phyloP scores from a whole-genome alignment of 1,140 invertebrate species.

The Melipona quadrifasciata region DNA sequence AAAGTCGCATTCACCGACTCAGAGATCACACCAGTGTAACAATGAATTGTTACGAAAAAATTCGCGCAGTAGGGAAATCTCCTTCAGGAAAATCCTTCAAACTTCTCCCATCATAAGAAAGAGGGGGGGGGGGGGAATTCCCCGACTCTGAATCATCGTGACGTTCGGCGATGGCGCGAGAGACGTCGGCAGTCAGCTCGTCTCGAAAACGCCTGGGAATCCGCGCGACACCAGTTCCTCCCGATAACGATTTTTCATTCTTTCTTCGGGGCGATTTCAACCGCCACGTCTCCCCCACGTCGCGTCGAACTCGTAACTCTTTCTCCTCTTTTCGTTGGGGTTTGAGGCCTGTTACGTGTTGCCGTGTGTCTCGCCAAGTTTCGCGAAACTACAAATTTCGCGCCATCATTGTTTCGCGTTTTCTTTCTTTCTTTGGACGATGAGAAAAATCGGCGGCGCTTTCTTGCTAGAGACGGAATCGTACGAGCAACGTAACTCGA shows the following conservation, averaged over 20 bases:
- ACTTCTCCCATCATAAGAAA: background rate
- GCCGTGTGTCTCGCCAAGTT: slow-evolving; percentile 34
- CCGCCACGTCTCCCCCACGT: background rate
- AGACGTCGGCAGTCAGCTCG: background rate
- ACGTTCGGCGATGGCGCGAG: background rate
- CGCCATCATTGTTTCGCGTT: slow-evolving; percentile 17
- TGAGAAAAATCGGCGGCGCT: background rate
- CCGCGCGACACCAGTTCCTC: background rate
- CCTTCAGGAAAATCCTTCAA: background rate
- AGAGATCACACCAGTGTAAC: too few species aligned
- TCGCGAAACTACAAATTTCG: slow-evolving; percentile 35
- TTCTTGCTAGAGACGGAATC: background rate
- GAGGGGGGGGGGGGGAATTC: background rate
- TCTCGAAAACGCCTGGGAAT: background rate
- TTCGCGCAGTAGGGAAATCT: background rate
- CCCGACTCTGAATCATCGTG: background rate
- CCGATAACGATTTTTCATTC: slow-evolving; percentile 12
- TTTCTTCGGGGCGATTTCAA: slow-evolving; percentile 37
- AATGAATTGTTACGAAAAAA: background rate
- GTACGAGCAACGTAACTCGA: background rate
- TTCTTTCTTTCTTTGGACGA: too few species aligned
- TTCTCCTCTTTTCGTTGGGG: slow-evolving; percentile 2
- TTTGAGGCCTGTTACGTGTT: slow-evolving; percentile 44
- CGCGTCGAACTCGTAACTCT: slow-evolving; percentile 54
- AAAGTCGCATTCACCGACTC: too few species aligned